Evolutionary conservation across 2,888 invertebrate species (phyloP), one percentile per base, ranked within the genome.

Genomic region (Horisme vitalbata): DNA sequence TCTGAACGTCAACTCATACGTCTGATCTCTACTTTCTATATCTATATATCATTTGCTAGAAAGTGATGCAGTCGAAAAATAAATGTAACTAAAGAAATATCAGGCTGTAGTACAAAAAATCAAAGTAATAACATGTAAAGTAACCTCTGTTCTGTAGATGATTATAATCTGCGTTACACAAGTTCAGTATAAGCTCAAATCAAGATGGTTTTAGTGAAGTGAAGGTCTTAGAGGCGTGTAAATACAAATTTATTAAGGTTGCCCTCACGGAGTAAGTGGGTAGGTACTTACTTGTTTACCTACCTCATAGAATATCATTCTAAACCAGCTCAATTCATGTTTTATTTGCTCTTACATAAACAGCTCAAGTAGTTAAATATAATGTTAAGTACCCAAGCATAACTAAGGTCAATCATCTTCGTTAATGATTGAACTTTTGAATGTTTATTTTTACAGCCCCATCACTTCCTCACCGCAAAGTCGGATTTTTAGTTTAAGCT

Each of bases 191-290:
- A 36, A 34, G 55, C 55, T 60, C 54, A 59, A 57, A 58, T 63
- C 47, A 58, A 60, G 59, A 61, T 64, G 59, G 58, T 57, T 61
- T 44, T 45, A 44, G 51, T 61, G 54, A 75, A 44, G 51, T 61
- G 54, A 75, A 76, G 77, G 77, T 59, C 74, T 57, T 34, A 52
- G 61, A 61, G 61, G 60, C 65, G 67, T 62, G 61, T 68, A 70
- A 70, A 73, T 64, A 69, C 61, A 67, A 72, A 75, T 55, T 46
- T 32, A 45, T 37, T 48, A 37, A 50, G 47, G 41, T 50, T 50
- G 39, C 30, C 34, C 21, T 18, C 31, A 33, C 18, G 35, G 28
- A 48, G n/a, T n/a, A n/a, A n/a, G n/a, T n/a, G n/a, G n/a, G n/a
- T n/a, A n/a, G n/a, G n/a, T n/a, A n/a, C n/a, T n/a, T n/a, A n/a